Evolutionary conservation across 2,888 invertebrate genomes (phyloP).

Genomic region (Ptychoptera albimana): DNA sequence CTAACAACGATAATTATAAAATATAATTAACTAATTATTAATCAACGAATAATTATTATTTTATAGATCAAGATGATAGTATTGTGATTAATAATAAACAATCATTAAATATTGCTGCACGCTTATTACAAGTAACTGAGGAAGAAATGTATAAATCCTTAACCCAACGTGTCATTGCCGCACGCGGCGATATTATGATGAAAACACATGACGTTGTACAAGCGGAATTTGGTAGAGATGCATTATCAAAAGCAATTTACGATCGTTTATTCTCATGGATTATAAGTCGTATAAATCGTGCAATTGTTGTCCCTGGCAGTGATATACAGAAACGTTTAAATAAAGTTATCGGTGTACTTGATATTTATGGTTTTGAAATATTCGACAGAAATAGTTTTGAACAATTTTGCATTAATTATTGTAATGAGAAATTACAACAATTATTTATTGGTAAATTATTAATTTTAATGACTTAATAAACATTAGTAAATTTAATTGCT

Average conservation of each 20-base stretch:
- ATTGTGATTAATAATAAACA: conserved; percentile 41
- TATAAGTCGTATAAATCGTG: conserved; percentile 78
- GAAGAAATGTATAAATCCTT: conserved; percentile 56
- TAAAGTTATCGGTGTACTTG: conserved; percentile 61
- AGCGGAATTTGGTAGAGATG: conserved; percentile 79
- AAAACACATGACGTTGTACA: conserved; percentile 77
- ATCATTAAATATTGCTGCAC: conserved; percentile 42
- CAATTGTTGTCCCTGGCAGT: conserved; percentile 59
- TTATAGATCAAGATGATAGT: conserved; percentile 47
- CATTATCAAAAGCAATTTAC: conserved; percentile 89
- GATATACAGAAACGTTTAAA: conserved; percentile 23
- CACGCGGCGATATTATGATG: conserved; percentile 80
- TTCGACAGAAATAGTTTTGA: conserved; percentile 96
- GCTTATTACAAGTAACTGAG: conserved; percentile 46
- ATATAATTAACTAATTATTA: neutral
- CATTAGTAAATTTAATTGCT: neutral
- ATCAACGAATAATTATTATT: neutral
- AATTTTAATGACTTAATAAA: neutral
- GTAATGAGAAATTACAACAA: conserved; percentile 96
- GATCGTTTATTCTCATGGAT: conserved; percentile 91
- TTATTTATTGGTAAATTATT: conserved; percentile 68
- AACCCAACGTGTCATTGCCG: conserved; percentile 79
- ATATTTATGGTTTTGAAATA: conserved; percentile 98
- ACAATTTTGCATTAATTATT: conserved; percentile 98
- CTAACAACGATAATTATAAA: neutral